Evolutionary conservation across 2,888 invertebrate species (phyloP), one percentile per base, ranked within the genome.

Genomic region (Machimus atricapillus): DNA sequence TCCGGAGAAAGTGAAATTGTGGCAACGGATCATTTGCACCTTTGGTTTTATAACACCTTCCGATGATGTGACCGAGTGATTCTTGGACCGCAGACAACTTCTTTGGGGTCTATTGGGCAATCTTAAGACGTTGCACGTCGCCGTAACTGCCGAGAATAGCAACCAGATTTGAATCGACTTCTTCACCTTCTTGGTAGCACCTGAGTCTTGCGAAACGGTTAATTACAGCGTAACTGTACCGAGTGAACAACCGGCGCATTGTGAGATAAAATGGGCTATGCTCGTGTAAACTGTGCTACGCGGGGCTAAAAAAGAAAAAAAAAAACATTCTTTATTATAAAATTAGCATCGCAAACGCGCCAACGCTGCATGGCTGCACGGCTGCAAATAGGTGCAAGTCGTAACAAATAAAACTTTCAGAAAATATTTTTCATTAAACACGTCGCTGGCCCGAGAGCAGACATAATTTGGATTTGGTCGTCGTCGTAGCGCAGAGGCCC

Each of bases 281-380:
- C 43, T 78, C 78, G 23, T 78, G 78, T 78, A 43, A 78, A 78
- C 78, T 78, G 19, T 78, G 78, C 46, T 78, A 78, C 40, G n/a
- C 78, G 19, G 23, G 14, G 2, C 43, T 40, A 78, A 78, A 16
- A 56, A 19, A 56, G n/a, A 9, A 23, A 19, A n/a, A 12, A 37
- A 31, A 31, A 31, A 31, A 31, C 1, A 1, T 40, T 78, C 78
- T 78, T 78, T 40, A 78, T 46, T 78, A 43, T 78, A 78, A 46
- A 78, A 76, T 76, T 66, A 66, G 23, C 66, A 66, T 66, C 66
- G 19, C 4, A 27, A 66, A 19, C 27, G 66, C 66, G 27, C 66
- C 66, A 66, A 66, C 66, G 66, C 12, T 66, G 58, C 58, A 58
- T 58, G 58, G 58, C 58, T 58, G 66, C 16, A 27, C 9, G 66